Evolutionary conservation across 2,888 invertebrate species (phyloP), one percentile per base, ranked within the genome.

Genomic region (Heliconius hortense): DNA sequence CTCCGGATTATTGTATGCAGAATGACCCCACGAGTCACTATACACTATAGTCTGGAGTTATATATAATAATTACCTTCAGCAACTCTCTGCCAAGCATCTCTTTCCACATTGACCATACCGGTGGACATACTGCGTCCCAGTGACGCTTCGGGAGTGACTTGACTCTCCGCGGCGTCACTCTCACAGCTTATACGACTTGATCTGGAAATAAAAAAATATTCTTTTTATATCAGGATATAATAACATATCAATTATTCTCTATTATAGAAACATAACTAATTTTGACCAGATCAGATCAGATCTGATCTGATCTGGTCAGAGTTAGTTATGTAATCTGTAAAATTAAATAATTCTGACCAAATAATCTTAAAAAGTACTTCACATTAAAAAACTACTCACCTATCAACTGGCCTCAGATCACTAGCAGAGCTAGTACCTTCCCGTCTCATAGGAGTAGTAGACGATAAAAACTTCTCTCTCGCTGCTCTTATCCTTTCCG

Each of bases 41-140:
- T 48, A 48, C 2, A 48, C 7, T 53, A 53, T 5, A 39, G n/a
- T 48, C 26, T 3, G 5, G 31, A 64, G 4, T 13, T 66, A 39
- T 24, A 56, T 21, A 48, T 48, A 48, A 48, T 48, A n/a, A 21
- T 74, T 78, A 92, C 93, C 91, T 84, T 91, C 94, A 76, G 93
- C 85, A 24, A 96, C 92, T 79, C 95, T 91, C 80, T 94, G 94
- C 89, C 95, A 96, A 0, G 95, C 92, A 35, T 95, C 94, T 8
- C 94, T 90, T 78, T 96, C 96, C 0, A 96, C 94, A 81, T 96
- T 96, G 75, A 97, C 96, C 95, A 97, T 96, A n/a, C 97, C 97
- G 0, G 96, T 97, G 79, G 97, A 97, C 0, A 96, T 95, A 48
- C 96, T 97, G 82, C 97, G 96, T 0, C 95, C 95, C n/a, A 96